Conservation (phyloP, 2,888 invertebrate species). For the Mechanitis messenoides region DNA sequence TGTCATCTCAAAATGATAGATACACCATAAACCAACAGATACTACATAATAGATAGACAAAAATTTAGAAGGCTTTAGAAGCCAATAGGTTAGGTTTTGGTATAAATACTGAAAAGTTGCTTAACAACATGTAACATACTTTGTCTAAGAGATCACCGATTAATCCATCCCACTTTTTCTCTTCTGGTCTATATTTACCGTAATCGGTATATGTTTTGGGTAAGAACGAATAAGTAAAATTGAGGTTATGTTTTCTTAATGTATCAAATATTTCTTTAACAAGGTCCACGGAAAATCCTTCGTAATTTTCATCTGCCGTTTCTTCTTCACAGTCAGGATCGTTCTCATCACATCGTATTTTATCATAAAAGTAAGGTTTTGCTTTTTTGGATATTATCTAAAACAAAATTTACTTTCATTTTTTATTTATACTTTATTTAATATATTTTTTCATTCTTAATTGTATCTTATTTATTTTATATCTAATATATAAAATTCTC, state of each 20-base stretch:
- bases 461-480: too few species aligned
- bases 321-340: constrained; percentile 58
- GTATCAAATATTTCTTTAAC: constrained; percentile 81
- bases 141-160: constrained; percentile 62
- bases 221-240: constrained; percentile 56
- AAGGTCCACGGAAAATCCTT: constrained; percentile 86
- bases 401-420: constrained; percentile 1
- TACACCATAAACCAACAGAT: too few species aligned
- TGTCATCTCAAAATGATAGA: too few species aligned
- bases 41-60: too few species aligned
- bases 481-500: too few species aligned
- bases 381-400: constrained; percentile 80
- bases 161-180: constrained; percentile 62
- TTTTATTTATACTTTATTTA: too few species aligned
- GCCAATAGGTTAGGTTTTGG: not conserved
- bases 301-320: constrained; percentile 79
- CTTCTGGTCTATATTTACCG: constrained; percentile 43
- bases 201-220: constrained; percentile 44
- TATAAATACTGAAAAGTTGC: not conserved
- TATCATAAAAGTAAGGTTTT: constrained; percentile 84
- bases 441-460: too few species aligned
- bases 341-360: constrained; percentile 50
- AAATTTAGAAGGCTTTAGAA: too few species aligned
- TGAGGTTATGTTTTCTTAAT: constrained; percentile 60
- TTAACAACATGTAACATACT: constrained; percentile 33